Evolutionary conservation across 2,888 invertebrate species (phyloP).

Genomic region (Oscheius myriophilus): DNA sequence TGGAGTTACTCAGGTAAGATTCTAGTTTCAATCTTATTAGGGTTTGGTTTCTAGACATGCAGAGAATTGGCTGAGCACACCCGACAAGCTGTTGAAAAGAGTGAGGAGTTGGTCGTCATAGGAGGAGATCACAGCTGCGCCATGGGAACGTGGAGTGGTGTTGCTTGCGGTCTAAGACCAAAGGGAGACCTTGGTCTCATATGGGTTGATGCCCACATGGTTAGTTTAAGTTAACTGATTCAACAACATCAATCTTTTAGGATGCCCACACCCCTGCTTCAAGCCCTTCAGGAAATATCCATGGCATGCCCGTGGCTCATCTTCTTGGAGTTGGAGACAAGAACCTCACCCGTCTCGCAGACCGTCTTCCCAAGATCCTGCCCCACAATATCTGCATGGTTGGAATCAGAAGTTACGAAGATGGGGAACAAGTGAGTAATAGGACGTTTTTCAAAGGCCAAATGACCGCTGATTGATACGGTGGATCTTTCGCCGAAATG

Average conservation of each 20-base stretch:
- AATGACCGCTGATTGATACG: not conserved
- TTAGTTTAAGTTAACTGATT: conserved; percentile 25
- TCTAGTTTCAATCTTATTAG: conserved; percentile 1
- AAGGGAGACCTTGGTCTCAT: conserved; percentile 61
- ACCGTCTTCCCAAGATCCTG: conserved; percentile 55
- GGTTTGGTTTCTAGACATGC: conserved; percentile 38
- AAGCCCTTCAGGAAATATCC: conserved; percentile 60
- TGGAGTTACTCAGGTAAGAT: conserved; percentile 54
- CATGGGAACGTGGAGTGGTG: conserved; percentile 67
- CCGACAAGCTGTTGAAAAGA: conserved; percentile 40
- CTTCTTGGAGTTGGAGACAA: conserved; percentile 61
- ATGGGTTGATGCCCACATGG: conserved; percentile 67
- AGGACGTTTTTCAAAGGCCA: conserved; percentile 3
- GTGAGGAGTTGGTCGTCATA: conserved; percentile 55
- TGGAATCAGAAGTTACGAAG: conserved; percentile 62
- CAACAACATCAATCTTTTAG: conserved; percentile 32
- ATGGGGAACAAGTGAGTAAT: conserved; percentile 54
- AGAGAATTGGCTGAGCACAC: conserved; percentile 55
- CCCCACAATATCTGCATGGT: conserved; percentile 61
- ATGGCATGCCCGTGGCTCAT: conserved; percentile 67
- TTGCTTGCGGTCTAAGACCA: conserved; percentile 54
- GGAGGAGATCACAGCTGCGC: conserved; percentile 66
- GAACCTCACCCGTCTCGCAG: conserved; percentile 45
- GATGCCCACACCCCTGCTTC: conserved; percentile 61
- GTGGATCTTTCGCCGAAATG: conserved; percentile 10